Conservation (phyloP, 2,888 invertebrate species). For the Cheilosia grossa region DNA sequence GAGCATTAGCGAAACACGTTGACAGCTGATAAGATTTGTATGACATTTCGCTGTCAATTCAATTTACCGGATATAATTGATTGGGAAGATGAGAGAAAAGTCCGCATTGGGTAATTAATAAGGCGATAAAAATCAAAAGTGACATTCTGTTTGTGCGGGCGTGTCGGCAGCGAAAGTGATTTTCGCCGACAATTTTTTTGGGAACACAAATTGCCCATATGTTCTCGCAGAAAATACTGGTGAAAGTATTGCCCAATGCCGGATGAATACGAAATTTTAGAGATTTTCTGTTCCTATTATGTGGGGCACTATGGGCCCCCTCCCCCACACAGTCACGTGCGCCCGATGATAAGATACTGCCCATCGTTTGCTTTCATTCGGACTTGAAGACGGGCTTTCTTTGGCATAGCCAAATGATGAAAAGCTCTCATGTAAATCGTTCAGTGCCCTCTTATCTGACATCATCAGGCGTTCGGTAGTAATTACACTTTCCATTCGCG, state of each 20-base stretch:
- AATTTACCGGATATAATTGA: slow-evolving; percentile 12
- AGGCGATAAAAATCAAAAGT: slow-evolving; percentile 42
- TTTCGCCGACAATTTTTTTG: slow-evolving; percentile 21
- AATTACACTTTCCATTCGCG: not conserved
- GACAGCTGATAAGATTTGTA: slow-evolving; percentile 58
- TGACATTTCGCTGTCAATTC: slow-evolving; percentile 53
- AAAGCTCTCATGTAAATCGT: not conserved
- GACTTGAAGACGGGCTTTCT: not conserved
- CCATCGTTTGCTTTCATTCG: not conserved
- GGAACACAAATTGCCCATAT: slow-evolving; percentile 3
- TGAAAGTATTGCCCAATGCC: slow-evolving; percentile 59
- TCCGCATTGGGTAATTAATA: slow-evolving; percentile 4
- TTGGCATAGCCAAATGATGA: not conserved
- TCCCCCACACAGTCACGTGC: slow-evolving; percentile 2
- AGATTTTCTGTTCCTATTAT: slow-evolving; percentile 8
- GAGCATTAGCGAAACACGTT: slow-evolving; percentile 23
- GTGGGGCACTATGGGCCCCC: not conserved
- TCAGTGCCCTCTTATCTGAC: not conserved
- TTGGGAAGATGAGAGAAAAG: slow-evolving; percentile 35
- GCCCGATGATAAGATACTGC: slow-evolving; percentile 1
- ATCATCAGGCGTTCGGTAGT: not conserved
- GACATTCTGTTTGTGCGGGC: not conserved
- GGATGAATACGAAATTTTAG: slow-evolving; percentile 57
- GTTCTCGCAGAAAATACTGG: slow-evolving; percentile 41
- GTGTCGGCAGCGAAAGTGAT: slow-evolving; percentile 54